A percentile compares a stretch with the other conserved stretches of the same genome.
phyloP scores from a whole-genome alignment of 1,140 invertebrate species.

The Bombus impatiens region DNA sequence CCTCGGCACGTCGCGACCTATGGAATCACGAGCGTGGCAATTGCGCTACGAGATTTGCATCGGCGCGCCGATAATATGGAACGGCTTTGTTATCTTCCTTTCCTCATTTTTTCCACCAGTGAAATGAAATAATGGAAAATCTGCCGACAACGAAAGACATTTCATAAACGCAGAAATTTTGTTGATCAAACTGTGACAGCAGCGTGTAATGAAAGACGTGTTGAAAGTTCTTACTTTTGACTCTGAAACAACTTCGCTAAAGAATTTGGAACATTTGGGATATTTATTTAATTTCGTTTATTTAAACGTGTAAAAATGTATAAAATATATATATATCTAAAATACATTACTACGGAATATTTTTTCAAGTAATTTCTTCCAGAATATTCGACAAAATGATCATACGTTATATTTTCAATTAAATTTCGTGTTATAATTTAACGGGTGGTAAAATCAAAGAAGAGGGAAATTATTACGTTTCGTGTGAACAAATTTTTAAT shows the following conservation, averaged over 20 bases:
- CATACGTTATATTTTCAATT: not conserved
- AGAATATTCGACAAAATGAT: not conserved
- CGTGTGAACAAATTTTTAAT: not conserved
- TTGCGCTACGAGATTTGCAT: conserved; percentile 47
- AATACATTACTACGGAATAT: too few relatives aligned
- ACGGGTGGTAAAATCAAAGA: not conserved
- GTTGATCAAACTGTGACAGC: not conserved
- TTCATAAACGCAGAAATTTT: not conserved
- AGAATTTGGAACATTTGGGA: not conserved
- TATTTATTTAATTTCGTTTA: too few relatives aligned
- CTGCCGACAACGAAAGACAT: not conserved
- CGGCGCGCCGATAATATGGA: conserved; percentile 36
- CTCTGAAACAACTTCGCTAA: too few relatives aligned
- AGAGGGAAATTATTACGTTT: not conserved
- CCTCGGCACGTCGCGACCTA: conserved; percentile 45
- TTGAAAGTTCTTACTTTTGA: too few relatives aligned
- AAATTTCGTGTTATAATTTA: not conserved
- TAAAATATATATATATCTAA: too few relatives aligned
- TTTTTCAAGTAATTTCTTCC: not conserved
- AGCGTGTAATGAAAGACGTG: not conserved
- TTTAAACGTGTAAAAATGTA: too few relatives aligned
- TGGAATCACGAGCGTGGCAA: conserved; percentile 33
- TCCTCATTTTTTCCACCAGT: not conserved
- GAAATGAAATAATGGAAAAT: not conserved
- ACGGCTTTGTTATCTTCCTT: not conserved